Percentiles rank a stretch among this genome's conserved stretches.
These are phyloP conservation scores for Butastur rufipennis DNA, from an alignment of 2,113 vertebrate species.

Conservation along the genomic window DNA sequence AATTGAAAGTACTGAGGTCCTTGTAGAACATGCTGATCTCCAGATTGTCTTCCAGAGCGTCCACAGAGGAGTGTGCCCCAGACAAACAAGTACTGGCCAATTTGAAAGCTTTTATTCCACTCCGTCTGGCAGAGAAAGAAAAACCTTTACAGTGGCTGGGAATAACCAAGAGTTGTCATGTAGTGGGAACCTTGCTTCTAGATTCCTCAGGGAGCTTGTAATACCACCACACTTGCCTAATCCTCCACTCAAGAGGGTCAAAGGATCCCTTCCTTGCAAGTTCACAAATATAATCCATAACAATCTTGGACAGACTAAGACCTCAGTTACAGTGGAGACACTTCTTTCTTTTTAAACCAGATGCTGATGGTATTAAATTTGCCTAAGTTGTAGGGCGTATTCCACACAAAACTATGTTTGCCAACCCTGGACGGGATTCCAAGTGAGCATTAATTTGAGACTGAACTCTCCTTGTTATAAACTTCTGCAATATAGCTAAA, in stretches of 20 bases:
- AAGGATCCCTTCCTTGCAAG: not conserved
- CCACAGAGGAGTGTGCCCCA: not conserved
- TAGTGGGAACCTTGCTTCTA: not conserved
- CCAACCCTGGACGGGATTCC: not conserved
- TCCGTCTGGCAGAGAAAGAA: not conserved
- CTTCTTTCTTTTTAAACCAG: not conserved
- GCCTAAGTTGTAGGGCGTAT: not conserved
- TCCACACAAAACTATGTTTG: not conserved
- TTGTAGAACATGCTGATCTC: not conserved
- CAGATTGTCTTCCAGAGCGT: not conserved
- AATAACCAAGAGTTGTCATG: not conserved
- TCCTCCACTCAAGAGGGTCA: not conserved
- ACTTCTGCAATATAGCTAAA: not conserved
- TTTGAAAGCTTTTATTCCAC: not conserved
- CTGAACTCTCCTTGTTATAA: not conserved
- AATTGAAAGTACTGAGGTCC: not conserved
- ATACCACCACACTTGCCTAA: not conserved
- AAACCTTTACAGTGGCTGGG: not conserved
- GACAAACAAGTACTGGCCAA: not conserved
- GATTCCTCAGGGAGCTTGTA: not conserved
- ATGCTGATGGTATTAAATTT: not conserved
- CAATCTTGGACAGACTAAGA: not conserved
- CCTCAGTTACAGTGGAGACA: not conserved
- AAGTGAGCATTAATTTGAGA: not conserved
- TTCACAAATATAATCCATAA: not conserved